Evolutionary conservation across 2,797 vertebrate species (phyloP).

Genomic region (Champsocephalus gunnari): DNA sequence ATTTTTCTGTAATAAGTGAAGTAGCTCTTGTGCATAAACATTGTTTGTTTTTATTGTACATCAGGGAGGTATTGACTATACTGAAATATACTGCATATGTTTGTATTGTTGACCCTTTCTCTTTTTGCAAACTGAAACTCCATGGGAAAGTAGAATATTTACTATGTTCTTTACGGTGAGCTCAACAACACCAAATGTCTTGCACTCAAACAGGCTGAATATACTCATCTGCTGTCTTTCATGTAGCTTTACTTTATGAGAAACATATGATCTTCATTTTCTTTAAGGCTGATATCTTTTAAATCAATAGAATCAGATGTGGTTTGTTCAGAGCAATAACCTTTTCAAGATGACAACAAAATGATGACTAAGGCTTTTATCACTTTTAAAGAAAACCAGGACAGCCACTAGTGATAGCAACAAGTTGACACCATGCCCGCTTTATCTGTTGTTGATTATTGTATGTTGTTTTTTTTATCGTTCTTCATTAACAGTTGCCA

Average conservation of each 20-base stretch:
- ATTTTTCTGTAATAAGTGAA: not conserved
- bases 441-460: not conserved
- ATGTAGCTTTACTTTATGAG: constrained; percentile 24
- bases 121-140: not conserved
- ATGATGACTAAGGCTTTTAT: not conserved
- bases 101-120: not conserved
- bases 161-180: constrained; percentile 12
- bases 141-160: constrained; percentile 40
- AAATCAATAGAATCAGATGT: constrained; percentile 15
- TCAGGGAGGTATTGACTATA: not conserved
- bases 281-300: not conserved
- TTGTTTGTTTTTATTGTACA: not conserved
- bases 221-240: constrained; percentile 12
- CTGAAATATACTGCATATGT: not conserved
- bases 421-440: too few species aligned
- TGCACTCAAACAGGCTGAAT: constrained; percentile 27
- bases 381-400: not conserved
- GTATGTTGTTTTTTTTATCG: not conserved
- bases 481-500: constrained; percentile 13
- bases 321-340: not conserved
- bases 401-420: not conserved
- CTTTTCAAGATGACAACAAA: constrained; percentile 2
- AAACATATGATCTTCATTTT: constrained; percentile 28
- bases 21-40: not conserved
- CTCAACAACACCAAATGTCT: constrained; percentile 21